A percentile compares a stretch with the other conserved stretches of the same genome.
These are phyloP conservation scores for Harpegnathos saltator DNA, from an alignment of 1,140 invertebrate species.

Conservation along the genomic window DNA sequence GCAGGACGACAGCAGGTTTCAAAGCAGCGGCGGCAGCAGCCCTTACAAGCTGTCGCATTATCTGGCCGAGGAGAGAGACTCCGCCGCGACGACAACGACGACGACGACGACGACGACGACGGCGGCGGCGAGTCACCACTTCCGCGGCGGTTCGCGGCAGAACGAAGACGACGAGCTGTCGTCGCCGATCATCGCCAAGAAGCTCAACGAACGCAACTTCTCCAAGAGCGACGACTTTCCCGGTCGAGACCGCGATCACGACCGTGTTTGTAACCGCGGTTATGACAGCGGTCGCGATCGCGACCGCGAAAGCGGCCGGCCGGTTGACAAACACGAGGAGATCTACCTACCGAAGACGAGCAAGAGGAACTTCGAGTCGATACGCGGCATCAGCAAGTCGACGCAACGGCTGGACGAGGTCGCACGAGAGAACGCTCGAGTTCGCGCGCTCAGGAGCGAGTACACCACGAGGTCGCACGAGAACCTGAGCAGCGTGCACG, in stretches of 20 bases:
- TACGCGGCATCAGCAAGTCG: conserved; percentile 82
- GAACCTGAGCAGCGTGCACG: conserved; percentile 76
- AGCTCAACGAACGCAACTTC: conserved; percentile 79
- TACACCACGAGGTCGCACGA: conserved; percentile 82
- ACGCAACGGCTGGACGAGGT: conserved; percentile 82
- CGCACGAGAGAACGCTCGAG: conserved; percentile 74
- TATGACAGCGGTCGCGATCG: too few relatives aligned
- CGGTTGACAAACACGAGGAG: conserved; percentile 53
- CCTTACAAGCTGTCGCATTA: conserved; percentile 63
- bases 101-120: neutral
- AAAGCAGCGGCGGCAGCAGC: neutral
- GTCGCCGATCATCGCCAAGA: conserved; percentile 71
- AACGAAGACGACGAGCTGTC: conserved; percentile 57
- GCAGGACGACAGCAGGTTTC: conserved; percentile 73
- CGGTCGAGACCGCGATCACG: conserved; percentile 78
- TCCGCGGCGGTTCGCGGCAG: conserved; percentile 52
- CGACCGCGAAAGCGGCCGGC: too few relatives aligned
- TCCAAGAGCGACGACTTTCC: conserved; percentile 81
- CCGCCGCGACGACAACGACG: too few relatives aligned
- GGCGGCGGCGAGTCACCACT: conserved; percentile 11
- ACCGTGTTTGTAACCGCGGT: too few relatives aligned
- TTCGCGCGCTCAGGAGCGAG: conserved; percentile 76
- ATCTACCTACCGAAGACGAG: conserved; percentile 77
- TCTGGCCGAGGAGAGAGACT: conserved; percentile 46
- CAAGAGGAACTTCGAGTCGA: conserved; percentile 80